Evolutionary conservation across 2,113 vertebrate species (phyloP).

Genomic region (Mesocricetus auratus): DNA sequence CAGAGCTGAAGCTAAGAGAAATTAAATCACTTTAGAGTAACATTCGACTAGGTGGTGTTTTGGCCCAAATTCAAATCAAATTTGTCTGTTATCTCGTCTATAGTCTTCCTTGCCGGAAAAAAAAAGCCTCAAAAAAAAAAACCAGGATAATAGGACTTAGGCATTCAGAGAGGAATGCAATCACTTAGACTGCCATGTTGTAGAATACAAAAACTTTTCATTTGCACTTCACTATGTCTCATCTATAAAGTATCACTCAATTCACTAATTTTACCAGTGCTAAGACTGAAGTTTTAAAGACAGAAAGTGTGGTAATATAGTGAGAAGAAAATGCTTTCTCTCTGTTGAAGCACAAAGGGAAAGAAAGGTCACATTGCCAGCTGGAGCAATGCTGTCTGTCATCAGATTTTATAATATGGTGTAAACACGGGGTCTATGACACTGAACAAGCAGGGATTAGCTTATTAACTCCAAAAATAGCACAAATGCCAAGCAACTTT

Average conservation of each 20-base stretch:
- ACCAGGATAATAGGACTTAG: not conserved
- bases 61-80: not conserved
- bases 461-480: conserved; percentile 79
- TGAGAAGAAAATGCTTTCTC: conserved; percentile 22
- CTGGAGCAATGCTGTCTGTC: conserved; percentile 69
- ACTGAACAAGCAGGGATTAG: conserved; percentile 69
- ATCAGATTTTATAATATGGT: conserved; percentile 67
- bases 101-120: not conserved
- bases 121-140: not conserved
- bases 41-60: not conserved
- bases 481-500: conserved; percentile 55
- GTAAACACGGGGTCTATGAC: conserved; percentile 74
- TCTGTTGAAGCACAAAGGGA: not conserved
- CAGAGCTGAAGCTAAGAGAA: not conserved
- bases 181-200: not conserved
- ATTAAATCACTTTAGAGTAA: not conserved
- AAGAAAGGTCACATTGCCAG: conserved; percentile 63
- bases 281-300: not conserved
- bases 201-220: not conserved
- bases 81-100: not conserved
- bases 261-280: not conserved
- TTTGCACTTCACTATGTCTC: not conserved
- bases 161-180: not conserved
- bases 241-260: conserved; percentile 41
- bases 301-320: not conserved